These are phyloP conservation scores for Brienomyrus longianalis DNA, from an alignment of 2,113 vertebrate species.

Conservation along the genomic window DNA sequence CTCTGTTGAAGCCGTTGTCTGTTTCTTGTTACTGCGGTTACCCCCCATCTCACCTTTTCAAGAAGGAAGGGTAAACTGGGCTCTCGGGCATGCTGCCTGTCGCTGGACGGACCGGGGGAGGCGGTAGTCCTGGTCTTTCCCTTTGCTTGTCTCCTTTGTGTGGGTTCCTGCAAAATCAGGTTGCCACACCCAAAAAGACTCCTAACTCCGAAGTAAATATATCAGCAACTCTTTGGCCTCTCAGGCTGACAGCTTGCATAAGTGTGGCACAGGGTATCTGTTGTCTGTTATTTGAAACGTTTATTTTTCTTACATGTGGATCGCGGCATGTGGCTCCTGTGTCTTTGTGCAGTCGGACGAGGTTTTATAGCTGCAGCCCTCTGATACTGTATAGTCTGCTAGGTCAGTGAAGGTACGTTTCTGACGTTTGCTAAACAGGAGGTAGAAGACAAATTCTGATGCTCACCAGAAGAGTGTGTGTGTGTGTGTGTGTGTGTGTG, in stretches of 20 bases:
- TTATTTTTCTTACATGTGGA: neutral
- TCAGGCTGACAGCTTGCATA: neutral
- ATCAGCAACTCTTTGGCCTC: neutral
- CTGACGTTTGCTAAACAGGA: neutral
- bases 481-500: neutral
- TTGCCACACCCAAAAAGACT: neutral
- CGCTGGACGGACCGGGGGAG: conserved; percentile 36
- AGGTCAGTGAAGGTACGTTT: neutral
- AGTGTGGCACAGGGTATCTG: neutral
- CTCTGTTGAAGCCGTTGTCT: conserved; percentile 48
- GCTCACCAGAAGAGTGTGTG: neutral
- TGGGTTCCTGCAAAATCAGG: neutral
- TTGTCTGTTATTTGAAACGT: neutral
- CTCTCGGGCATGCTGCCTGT: conserved; percentile 46
- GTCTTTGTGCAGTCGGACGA: neutral
- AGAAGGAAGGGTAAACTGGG: conserved; percentile 33
- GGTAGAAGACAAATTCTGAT: neutral
- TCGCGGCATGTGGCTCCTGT: neutral
- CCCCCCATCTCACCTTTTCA: conserved; percentile 37
- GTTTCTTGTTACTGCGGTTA: conserved; percentile 69
- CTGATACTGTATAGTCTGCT: neutral
- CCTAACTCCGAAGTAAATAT: neutral
- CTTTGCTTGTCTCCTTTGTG: conserved; percentile 34
- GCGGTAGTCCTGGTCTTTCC: conserved; percentile 29
- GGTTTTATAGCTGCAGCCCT: neutral